Conservation (phyloP, 2,888 invertebrate species). For the Lithodes maja region DNA sequence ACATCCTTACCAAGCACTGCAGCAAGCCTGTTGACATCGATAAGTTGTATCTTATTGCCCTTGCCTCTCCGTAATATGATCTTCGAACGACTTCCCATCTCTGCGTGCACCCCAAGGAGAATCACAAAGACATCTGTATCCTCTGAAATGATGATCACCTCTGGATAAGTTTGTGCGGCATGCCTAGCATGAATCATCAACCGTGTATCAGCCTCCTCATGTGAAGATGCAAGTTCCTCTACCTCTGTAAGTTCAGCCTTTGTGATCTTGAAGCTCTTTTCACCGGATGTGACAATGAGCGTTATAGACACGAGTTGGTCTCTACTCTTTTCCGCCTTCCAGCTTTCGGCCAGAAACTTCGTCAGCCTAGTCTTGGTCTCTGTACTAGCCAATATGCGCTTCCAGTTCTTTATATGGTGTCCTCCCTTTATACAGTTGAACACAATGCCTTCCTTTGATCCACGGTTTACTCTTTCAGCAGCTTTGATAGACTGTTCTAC, state of each 20-base stretch:
- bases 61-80: no score
- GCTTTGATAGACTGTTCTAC: constrained; percentile 4
- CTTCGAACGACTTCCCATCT: no score
- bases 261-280: constrained; percentile 27
- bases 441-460: background rate
- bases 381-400: background rate
- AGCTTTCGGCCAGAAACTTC: background rate
- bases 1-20: no score
- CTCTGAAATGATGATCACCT: no score
- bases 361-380: constrained; percentile 20
- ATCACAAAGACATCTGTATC: no score
- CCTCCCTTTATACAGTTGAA: constrained; percentile 1
- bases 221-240: background rate
- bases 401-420: constrained; percentile 30
- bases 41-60: no score
- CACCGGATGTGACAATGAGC: constrained; percentile 14
- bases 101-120: no score
- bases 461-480: constrained; percentile 11
- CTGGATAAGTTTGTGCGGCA: no score
- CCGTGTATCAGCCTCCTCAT: constrained; percentile 9
- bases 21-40: no score
- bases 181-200: no score
- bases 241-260: background rate
- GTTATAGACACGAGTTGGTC: background rate
- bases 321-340: constrained; percentile 10